Conservation (phyloP, 2,113 vertebrate genomes). For the Datnioides undecimradiatus region DNA sequence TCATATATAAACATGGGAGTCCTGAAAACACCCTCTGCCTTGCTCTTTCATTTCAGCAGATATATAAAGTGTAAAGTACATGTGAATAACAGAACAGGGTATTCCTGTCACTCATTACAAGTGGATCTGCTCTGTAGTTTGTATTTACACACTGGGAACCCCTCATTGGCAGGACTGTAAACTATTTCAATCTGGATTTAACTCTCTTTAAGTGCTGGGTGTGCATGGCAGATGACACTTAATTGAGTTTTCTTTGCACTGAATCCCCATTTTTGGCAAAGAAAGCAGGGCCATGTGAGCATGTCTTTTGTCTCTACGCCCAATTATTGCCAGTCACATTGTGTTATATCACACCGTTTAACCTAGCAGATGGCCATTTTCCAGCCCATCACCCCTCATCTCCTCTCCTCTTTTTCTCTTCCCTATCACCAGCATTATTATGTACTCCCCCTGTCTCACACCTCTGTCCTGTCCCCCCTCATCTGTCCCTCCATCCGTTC, state of each 20-base stretch:
- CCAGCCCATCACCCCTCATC: slow-evolving; percentile 73
- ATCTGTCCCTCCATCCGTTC: slow-evolving; percentile 51
- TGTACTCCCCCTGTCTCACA: slow-evolving; percentile 76
- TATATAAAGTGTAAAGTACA: slow-evolving; percentile 40
- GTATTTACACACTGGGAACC: slow-evolving; percentile 58
- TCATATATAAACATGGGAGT: slow-evolving; percentile 53
- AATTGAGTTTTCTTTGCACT: slow-evolving; percentile 42
- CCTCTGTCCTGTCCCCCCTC: slow-evolving; percentile 59
- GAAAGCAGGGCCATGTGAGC: slow-evolving; percentile 24
- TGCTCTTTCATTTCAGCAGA: slow-evolving; percentile 66
- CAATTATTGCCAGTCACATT: slow-evolving; percentile 65
- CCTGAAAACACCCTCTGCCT: slow-evolving; percentile 47
- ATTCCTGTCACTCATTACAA: slow-evolving; percentile 60
- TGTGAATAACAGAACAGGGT: slow-evolving; percentile 57
- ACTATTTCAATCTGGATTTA: slow-evolving; percentile 62
- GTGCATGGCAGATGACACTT: slow-evolving; percentile 50
- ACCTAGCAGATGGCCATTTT: slow-evolving; percentile 79
- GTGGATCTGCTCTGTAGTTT: slow-evolving; percentile 54
- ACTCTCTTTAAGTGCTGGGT: slow-evolving; percentile 41
- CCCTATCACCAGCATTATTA: slow-evolving; percentile 64
- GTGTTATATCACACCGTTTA: slow-evolving; percentile 68
- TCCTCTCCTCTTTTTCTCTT: slow-evolving; percentile 49
- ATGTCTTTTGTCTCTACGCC: slow-evolving; percentile 46
- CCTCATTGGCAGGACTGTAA: slow-evolving; percentile 68
- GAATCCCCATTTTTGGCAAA: slow-evolving; percentile 44